A percentile compares a stretch with the other conserved stretches of the same genome.
Evolutionary conservation across 2,888 invertebrate genomes (phyloP).

Genomic region (Drosophila pseudotakahashii): DNA sequence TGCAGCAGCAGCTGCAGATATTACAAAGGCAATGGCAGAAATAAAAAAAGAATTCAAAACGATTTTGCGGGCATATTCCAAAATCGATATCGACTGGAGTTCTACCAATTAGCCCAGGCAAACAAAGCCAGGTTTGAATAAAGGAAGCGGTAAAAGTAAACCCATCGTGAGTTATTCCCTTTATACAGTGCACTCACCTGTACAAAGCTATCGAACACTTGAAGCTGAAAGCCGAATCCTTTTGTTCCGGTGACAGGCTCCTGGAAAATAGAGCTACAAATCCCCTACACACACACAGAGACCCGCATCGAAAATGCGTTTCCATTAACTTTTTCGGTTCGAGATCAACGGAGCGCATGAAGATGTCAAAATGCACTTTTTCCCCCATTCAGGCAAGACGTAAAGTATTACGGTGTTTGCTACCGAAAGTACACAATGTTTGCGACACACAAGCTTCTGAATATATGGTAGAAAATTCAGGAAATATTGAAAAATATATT

Average conservation of each 20-base stretch:
- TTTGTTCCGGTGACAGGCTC: conserved; percentile 46
- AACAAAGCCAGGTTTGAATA: conserved; percentile 23
- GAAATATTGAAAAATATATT: too few species aligned
- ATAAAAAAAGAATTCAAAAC: conserved; percentile 26
- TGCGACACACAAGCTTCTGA: not conserved
- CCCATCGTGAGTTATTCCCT: conserved; percentile 37
- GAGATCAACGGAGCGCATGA: conserved; percentile 67
- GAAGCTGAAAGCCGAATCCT: conserved; percentile 29
- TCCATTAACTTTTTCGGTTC: conserved; percentile 67
- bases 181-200: conserved; percentile 22
- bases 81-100: conserved; percentile 21
- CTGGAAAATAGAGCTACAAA: conserved; percentile 33
- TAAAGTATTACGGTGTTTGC: conserved; percentile 12
- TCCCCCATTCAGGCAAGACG: conserved; percentile 14
- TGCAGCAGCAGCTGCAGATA: conserved; percentile 50
- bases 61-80: conserved; percentile 8
- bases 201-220: conserved; percentile 37
- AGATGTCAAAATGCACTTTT: conserved; percentile 77
- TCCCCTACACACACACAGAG: not conserved
- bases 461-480: not conserved
- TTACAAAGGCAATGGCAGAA: conserved; percentile 15
- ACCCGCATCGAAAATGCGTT: conserved; percentile 36
- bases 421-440: not conserved
- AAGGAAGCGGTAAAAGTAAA: conserved; percentile 18
- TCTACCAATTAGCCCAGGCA: conserved; percentile 34